phyloP scores from a whole-genome alignment of 2,797 vertebrate species.

The Crossoptilon crossoptilon region DNA sequence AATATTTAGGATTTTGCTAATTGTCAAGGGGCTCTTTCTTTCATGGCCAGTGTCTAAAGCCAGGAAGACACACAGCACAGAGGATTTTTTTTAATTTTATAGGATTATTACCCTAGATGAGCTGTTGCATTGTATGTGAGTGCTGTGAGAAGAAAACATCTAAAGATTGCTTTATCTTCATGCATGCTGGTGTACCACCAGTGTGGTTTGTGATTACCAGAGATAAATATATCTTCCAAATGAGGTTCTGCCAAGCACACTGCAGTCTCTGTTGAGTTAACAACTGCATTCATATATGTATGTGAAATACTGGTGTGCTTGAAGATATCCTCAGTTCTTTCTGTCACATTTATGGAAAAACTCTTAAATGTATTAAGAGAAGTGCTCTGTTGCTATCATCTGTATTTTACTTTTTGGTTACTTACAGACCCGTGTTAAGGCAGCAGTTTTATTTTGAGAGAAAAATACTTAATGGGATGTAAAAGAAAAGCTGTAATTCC shows the following conservation, averaged over 20 bases:
- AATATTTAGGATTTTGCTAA: neutral
- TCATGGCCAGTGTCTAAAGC: neutral
- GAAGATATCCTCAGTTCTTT: conserved; percentile 2
- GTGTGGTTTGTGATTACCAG: neutral
- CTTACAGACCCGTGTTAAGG: neutral
- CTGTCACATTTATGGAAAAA: neutral
- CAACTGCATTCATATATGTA: neutral
- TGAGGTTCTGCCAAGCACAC: neutral
- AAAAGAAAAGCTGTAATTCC: neutral
- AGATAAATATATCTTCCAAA: neutral
- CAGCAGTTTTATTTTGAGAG: conserved; percentile 29
- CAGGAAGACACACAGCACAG: neutral
- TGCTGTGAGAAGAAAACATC: neutral
- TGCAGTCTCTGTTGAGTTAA: neutral
- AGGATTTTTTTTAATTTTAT: neutral
- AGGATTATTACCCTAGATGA: fast-evolving
- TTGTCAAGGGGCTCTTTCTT: neutral
- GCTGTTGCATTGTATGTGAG: neutral
- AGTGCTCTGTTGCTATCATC: neutral
- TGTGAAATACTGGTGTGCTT: neutral
- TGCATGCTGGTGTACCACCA: neutral
- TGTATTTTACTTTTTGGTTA: conserved; percentile 13
- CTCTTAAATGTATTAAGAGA: neutral
- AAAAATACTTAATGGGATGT: conserved; percentile 7
- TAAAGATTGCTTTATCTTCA: neutral